These are phyloP conservation scores for Aurelia sp. DNA, from an alignment of 30 jellyfish, hydroid and myxozoan species.

Conservation along the genomic window DNA sequence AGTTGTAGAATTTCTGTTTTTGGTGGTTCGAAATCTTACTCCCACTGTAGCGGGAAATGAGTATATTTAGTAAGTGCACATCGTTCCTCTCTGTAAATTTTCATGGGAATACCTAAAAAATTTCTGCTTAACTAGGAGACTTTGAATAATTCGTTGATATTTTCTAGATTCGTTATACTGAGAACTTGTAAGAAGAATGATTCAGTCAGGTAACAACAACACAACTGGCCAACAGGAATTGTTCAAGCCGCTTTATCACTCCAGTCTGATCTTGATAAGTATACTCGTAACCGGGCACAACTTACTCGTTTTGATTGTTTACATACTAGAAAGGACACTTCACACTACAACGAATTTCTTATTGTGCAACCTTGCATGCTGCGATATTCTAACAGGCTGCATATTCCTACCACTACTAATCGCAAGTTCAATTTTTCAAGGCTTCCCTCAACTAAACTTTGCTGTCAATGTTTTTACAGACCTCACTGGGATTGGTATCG, in stretches of 20 bases:
- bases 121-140: no score
- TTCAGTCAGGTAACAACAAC: no score
- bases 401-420: slow-evolving; percentile 48
- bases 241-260: slow-evolving; percentile 41
- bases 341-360: slow-evolving; percentile 54
- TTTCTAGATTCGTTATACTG: no score
- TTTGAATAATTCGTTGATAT: no score
- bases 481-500: slow-evolving; percentile 31
- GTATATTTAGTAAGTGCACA: no score
- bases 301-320: slow-evolving; percentile 43
- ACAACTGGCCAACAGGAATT: no score
- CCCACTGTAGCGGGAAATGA: no score
- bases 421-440: neutral
- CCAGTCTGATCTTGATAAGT: slow-evolving; percentile 42
- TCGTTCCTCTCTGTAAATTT: no score
- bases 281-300: slow-evolving; percentile 36
- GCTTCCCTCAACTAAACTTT: neutral
- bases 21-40: no score
- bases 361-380: slow-evolving; percentile 63
- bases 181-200: no score
- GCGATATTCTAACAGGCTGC: slow-evolving; percentile 60
- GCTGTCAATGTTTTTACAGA: slow-evolving; percentile 55
- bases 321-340: slow-evolving; percentile 23
- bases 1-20: no score
- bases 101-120: no score